A percentile compares a stretch with the other conserved stretches of the same genome.
Conservation (phyloP, 2,888 invertebrate species). For the Furcula furcula region DNA sequence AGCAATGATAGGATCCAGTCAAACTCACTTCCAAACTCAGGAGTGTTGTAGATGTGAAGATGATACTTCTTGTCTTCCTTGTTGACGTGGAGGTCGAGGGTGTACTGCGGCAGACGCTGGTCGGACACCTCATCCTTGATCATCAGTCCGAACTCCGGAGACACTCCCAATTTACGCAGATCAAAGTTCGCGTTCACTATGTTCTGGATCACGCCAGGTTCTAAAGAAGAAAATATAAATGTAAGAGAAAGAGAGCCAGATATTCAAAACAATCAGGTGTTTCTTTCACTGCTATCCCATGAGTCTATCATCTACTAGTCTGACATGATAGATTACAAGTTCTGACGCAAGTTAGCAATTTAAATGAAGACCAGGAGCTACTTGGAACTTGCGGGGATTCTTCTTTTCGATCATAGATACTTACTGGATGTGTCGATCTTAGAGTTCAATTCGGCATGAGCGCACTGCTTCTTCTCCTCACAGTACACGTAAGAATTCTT, state of each 20-base stretch:
- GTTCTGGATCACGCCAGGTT: conserved; percentile 80
- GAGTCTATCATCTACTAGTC: too few relatives aligned
- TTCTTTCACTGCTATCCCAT: too few relatives aligned
- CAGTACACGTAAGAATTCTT: conserved; percentile 87
- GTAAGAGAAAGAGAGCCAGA: too few relatives aligned
- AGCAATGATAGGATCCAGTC: too few relatives aligned
- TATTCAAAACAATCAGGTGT: too few relatives aligned
- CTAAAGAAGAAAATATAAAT: too few relatives aligned
- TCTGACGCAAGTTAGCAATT: too few relatives aligned
- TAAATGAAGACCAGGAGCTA: too few relatives aligned
- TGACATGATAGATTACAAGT: too few relatives aligned
- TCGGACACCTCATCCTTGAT: conserved; percentile 83
- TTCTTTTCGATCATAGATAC: conserved; percentile 23
- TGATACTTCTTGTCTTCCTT: conserved; percentile 88
- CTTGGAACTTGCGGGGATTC: too few relatives aligned
- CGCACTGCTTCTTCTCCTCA: conserved; percentile 90
- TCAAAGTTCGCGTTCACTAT: conserved; percentile 85
- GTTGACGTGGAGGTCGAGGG: conserved; percentile 87
- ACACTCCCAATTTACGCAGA: conserved; percentile 87
- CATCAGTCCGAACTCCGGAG: conserved; percentile 88
- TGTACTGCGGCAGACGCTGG: conserved; percentile 83
- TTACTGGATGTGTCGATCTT: conserved; percentile 73
- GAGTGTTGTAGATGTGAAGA: conserved; percentile 84
- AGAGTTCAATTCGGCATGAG: conserved; percentile 86
- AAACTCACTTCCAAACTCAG: conserved; percentile 82